These are phyloP conservation scores for Drosophila anomalata DNA, from an alignment of 2,888 invertebrate genomes.

Conservation along the genomic window DNA sequence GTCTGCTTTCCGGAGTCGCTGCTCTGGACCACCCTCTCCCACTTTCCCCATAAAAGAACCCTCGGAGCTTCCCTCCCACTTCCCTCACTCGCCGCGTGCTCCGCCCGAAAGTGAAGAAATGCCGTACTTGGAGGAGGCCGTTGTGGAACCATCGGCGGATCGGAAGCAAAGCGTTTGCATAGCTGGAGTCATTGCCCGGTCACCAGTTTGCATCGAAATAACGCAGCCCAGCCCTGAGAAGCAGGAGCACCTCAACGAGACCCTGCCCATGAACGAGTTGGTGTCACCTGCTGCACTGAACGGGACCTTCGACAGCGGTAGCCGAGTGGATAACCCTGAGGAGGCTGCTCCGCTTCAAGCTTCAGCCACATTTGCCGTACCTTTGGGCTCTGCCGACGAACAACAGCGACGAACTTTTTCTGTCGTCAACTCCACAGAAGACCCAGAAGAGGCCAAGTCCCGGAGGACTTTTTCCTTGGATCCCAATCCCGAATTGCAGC, in stretches of 20 bases:
- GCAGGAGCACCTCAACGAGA: slow-evolving; percentile 28
- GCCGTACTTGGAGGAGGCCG: slow-evolving; percentile 69
- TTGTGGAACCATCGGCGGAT: slow-evolving; percentile 42
- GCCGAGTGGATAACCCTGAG: not conserved
- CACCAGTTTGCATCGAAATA: slow-evolving; percentile 40
- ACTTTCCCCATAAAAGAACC: slow-evolving; percentile 64
- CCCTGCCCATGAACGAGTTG: slow-evolving; percentile 22
- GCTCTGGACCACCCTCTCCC: slow-evolving; percentile 59
- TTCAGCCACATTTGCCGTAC: slow-evolving; percentile 33
- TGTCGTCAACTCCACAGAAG: not conserved
- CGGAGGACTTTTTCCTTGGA: slow-evolving; percentile 15
- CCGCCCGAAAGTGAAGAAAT: slow-evolving; percentile 50
- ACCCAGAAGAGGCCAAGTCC: not conserved
- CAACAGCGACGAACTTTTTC: slow-evolving; percentile 34
- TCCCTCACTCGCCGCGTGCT: slow-evolving; percentile 72
- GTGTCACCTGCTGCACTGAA: slow-evolving; percentile 40
- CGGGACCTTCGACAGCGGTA: slow-evolving; percentile 41
- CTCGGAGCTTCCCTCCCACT: slow-evolving; percentile 45
- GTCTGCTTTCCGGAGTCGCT: slow-evolving; percentile 23
- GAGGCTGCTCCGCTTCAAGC: not conserved
- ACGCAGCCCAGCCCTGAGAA: slow-evolving; percentile 53
- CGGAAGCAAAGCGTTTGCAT: slow-evolving; percentile 21
- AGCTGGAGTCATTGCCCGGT: slow-evolving; percentile 42
- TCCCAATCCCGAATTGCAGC: slow-evolving; percentile 2
- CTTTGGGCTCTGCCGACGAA: slow-evolving; percentile 3